A percentile compares a stretch with the other conserved stretches of the same genome.
phyloP scores from a whole-genome alignment of 2,888 invertebrate genomes.

The Odontocolon sp. region DNA sequence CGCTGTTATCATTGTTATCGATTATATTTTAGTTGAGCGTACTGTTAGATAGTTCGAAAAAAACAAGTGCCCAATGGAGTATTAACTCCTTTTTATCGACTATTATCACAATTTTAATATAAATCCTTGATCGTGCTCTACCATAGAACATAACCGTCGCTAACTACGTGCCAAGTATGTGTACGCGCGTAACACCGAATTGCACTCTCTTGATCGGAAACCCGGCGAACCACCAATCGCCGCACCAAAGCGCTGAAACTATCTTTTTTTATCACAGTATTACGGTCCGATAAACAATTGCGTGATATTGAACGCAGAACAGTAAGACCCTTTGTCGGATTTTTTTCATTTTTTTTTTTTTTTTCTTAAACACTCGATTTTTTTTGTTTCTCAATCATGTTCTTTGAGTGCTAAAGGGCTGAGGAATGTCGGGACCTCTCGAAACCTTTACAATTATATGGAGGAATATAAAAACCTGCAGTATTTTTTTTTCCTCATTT shows the following conservation, averaged over 20 bases:
- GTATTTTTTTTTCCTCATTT: no score
- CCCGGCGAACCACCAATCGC: constrained; percentile 58
- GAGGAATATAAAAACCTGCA: no score
- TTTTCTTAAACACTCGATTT: no score
- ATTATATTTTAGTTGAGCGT: no score
- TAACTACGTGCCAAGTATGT: constrained; percentile 27
- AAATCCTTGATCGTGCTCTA: constrained; percentile 27
- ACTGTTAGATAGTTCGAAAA: no score
- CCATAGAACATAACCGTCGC: constrained; percentile 27
- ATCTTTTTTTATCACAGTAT: constrained; percentile 40
- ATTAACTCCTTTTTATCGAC: no score
- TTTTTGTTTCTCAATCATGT: no score
- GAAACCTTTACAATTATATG: no score
- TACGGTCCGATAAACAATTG: constrained; percentile 52
- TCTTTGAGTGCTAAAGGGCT: no score
- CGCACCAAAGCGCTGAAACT: constrained; percentile 39
- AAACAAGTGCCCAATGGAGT: no score
- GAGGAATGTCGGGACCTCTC: no score
- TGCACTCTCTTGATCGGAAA: constrained; percentile 72
- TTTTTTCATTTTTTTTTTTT: constrained; percentile 2
- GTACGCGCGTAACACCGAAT: constrained; percentile 67
- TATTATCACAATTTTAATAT: not conserved
- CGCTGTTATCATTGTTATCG: no score
- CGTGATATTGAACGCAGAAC: constrained; percentile 41
- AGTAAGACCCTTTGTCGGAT: constrained; percentile 46